Conservation (phyloP, 1,140 invertebrate species). For the Batillaria attramentaria region DNA sequence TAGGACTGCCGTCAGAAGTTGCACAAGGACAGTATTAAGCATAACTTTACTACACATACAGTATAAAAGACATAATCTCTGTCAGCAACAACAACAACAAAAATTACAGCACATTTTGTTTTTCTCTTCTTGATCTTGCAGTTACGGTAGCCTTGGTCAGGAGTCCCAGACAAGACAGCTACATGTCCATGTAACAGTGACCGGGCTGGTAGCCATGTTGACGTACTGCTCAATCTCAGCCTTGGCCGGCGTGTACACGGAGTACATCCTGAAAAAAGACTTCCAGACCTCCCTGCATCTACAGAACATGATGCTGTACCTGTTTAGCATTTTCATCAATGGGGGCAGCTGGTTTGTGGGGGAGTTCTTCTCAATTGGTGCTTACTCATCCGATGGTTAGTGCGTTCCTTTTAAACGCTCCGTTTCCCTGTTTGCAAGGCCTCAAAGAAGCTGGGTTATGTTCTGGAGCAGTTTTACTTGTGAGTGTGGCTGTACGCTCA, state of each 20-base stretch:
- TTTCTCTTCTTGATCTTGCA: slow-evolving; percentile 12
- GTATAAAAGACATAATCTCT: no score
- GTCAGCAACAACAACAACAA: not conserved
- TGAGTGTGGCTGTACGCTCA: no score
- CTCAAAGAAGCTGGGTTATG: no score
- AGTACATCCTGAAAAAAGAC: slow-evolving; percentile 68
- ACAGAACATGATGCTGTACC: slow-evolving; percentile 68
- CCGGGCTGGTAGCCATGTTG: slow-evolving; percentile 63
- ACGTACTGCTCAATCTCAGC: slow-evolving; percentile 64
- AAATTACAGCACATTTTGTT: not conserved
- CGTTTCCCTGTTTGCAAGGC: no score
- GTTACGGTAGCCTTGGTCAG: slow-evolving; percentile 38
- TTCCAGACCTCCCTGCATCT: slow-evolving; percentile 63
- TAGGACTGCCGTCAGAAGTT: no score
- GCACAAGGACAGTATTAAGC: no score
- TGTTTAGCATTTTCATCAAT: slow-evolving; percentile 63
- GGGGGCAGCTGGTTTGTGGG: slow-evolving; percentile 38
- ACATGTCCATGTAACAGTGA: slow-evolving; percentile 57
- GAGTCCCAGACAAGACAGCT: slow-evolving; percentile 28
- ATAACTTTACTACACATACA: no score
- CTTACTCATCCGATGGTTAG: no score
- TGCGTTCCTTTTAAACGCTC: no score
- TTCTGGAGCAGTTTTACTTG: no score
- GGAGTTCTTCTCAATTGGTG: not conserved
- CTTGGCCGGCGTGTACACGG: slow-evolving; percentile 67